These are phyloP conservation scores for Brachyptera risi DNA, from an alignment of 2,888 invertebrate genomes.

Conservation along the genomic window DNA sequence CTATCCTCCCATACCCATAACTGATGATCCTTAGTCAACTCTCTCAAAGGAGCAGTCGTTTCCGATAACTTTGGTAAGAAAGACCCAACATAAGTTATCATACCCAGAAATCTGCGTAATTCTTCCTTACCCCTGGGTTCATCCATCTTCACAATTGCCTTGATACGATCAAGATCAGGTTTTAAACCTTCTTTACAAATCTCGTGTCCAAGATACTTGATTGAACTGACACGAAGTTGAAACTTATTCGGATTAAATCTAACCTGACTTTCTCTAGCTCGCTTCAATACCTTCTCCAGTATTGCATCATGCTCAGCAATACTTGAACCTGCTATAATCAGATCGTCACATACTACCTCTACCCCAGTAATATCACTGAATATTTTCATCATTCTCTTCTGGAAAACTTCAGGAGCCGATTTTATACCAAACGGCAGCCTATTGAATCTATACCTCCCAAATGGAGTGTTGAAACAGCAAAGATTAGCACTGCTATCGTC, in stretches of 20 bases:
- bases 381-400: too few relatives aligned
- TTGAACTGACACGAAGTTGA: background rate
- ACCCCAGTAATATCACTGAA: background rate
- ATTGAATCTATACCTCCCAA: background rate
- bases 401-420: too few relatives aligned
- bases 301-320: background rate
- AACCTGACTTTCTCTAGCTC: background rate
- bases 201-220: background rate
- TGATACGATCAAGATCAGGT: background rate
- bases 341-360: background rate
- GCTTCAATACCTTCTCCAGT: background rate
- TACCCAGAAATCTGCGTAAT: background rate
- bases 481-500: background rate
- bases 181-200: background rate
- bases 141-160: background rate
- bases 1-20: background rate
- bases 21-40: background rate
- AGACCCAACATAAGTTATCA: background rate
- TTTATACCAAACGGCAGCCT: too few relatives aligned
- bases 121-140: background rate
- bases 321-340: background rate
- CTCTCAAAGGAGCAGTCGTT: background rate
- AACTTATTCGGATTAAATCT: background rate
- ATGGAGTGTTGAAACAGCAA: background rate
- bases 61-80: background rate